A percentile compares a stretch with the other conserved stretches of the same genome.
These are phyloP conservation scores for Bubalus kerabau DNA, from an alignment of 2,113 vertebrate genomes.

Conservation along the genomic window DNA sequence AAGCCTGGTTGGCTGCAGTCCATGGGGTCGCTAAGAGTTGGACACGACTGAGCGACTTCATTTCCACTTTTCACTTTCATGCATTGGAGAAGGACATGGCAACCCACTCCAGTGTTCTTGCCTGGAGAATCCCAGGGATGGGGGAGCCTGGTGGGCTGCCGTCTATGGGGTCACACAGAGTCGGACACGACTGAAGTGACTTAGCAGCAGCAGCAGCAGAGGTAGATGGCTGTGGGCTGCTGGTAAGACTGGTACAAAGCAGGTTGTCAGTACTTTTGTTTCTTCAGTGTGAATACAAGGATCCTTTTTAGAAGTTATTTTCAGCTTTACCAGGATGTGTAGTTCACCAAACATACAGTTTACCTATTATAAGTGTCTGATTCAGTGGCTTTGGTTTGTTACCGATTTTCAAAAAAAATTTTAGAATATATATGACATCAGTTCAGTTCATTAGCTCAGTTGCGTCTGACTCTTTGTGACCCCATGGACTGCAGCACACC, in stretches of 20 bases:
- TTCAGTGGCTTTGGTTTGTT: neutral
- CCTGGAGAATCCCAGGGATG: too few relatives aligned
- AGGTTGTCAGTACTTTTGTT: neutral
- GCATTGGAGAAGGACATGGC: too few relatives aligned
- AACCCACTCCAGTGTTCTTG: too few relatives aligned
- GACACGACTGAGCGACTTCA: too few relatives aligned
- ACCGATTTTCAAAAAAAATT: neutral
- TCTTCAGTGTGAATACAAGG: neutral
- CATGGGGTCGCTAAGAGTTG: too few relatives aligned
- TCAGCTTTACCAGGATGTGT: too few relatives aligned
- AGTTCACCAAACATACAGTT: neutral
- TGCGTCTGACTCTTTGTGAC: accelerated
- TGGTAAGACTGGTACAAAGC: neutral
- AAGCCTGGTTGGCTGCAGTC: too few relatives aligned
- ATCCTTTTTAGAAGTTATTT: neutral
- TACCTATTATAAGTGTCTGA: neutral
- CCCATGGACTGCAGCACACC: neutral
- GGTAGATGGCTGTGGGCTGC: neutral
- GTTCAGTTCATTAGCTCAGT: neutral
- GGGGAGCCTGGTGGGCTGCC: too few relatives aligned
- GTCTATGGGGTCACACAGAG: too few relatives aligned
- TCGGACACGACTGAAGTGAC: too few relatives aligned
- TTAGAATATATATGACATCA: neutral
- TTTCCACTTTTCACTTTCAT: too few relatives aligned
- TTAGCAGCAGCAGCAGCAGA: too few relatives aligned